Evolutionary conservation across 1,140 invertebrate genomes (phyloP), one percentile per base, ranked within the genome.

Genomic region (Eufriesea mexicana): DNA sequence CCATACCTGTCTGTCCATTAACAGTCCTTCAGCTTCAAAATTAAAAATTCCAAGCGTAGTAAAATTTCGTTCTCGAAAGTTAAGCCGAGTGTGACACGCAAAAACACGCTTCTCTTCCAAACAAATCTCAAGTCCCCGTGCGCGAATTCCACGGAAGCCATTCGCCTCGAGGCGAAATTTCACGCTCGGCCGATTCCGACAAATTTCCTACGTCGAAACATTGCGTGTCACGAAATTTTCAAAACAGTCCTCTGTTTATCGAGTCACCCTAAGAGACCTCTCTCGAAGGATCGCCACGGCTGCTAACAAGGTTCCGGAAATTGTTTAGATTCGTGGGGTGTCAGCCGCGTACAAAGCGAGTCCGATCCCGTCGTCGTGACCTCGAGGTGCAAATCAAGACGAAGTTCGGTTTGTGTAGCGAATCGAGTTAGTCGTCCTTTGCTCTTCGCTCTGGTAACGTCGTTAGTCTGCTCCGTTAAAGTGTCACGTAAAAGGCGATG

Each of bases 361-460:
- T 61, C n/a, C 7, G 18, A 35, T 45, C 28, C 28, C 42, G 14
- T n/a, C n/a, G 25, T 51, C 25, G 47, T 35, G 61, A 54, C 59
- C 25, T 51, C 47, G 25, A 76, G 23, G 62, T 78, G 75, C 49
- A 57, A 78, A 78, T 59, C 51, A 55, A 68, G 64, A 68, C n/a
- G 54, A 35, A 28, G 18, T 55, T 70, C 20, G 51, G 66, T 70
- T 79, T 70, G 64, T 57, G 28, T 45, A 49, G 25, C 18, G 25
- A 79, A 79, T 79, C 66, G 51, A 59, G 66, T 79, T 79, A 76
- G 74, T 42, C 23, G 28, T 42, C 49, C 51, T 70, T 79, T 59
- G 54, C 54, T 49, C 42, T 51, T 20, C 54, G 18, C 42, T 20
- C 0, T 35, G 42, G 45, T 70, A 77, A 77, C 66, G 10, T 59